Evolutionary conservation across 1,140 invertebrate species (phyloP).

Genomic region (Rhynchophorus ferrugineus): DNA sequence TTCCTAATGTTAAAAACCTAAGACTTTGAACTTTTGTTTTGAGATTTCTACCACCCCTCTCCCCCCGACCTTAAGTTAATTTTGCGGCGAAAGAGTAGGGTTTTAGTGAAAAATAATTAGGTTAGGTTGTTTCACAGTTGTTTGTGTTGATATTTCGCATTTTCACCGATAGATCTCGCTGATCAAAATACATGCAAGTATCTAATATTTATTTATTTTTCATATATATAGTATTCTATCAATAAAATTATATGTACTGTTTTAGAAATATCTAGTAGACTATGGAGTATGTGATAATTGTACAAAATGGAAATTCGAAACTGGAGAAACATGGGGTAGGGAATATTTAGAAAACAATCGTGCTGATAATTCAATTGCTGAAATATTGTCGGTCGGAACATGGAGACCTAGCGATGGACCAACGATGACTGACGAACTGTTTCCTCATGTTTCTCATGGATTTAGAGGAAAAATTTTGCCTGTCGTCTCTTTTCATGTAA

Average conservation of each 20-base stretch:
- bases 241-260: constrained; percentile 13
- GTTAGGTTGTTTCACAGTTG: too few relatives aligned
- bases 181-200: too few relatives aligned
- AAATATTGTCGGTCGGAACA: constrained; percentile 56
- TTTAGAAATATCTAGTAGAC: constrained; percentile 45
- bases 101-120: too few relatives aligned
- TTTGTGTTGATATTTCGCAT: too few relatives aligned
- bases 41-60: too few relatives aligned
- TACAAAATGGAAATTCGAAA: constrained; percentile 54
- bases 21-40: too few relatives aligned
- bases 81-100: too few relatives aligned
- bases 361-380: constrained; percentile 31
- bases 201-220: too few relatives aligned
- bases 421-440: constrained; percentile 58
- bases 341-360: constrained; percentile 29
- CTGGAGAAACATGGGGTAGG: constrained; percentile 62
- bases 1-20: too few relatives aligned
- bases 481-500: constrained; percentile 62
- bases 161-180: too few relatives aligned
- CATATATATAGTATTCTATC: too few relatives aligned
- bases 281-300: constrained; percentile 56
- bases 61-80: too few relatives aligned
- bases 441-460: constrained; percentile 70
- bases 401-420: constrained; percentile 67
- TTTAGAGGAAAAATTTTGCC: constrained; percentile 66